Evolutionary conservation across 1,140 invertebrate genomes (phyloP).

Genomic region (Heliconius hermathena): DNA sequence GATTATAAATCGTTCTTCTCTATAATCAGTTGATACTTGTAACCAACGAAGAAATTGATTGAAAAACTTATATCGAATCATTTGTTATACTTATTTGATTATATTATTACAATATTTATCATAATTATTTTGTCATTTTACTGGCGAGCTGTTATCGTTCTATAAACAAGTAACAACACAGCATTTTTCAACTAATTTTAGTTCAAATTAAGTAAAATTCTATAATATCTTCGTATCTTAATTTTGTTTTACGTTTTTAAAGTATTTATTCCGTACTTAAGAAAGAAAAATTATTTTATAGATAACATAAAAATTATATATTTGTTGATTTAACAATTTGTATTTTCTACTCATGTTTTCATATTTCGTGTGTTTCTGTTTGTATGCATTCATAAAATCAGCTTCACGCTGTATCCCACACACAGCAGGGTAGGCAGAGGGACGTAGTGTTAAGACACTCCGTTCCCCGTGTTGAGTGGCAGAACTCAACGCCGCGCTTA

Average conservation of each 20-base stretch:
- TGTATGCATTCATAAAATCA: no score
- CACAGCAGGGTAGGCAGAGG: no score
- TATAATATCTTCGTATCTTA: no score
- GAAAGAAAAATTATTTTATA: no score
- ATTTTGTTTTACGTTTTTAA: background rate
- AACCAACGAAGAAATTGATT: background rate
- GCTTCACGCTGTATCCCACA: no score
- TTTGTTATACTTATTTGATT: background rate
- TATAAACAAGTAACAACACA: background rate
- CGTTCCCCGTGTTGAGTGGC: no score
- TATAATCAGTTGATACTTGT: background rate
- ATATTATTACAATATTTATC: background rate
- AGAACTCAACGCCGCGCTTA: no score
- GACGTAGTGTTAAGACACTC: no score
- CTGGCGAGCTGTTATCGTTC: background rate
- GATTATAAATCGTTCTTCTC: background rate
- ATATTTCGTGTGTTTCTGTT: background rate
- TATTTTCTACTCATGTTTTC: background rate
- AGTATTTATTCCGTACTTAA: background rate
- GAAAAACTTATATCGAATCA: background rate
- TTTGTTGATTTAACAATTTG: background rate
- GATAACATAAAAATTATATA: no score
- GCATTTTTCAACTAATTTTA: background rate
- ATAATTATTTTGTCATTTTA: background rate
- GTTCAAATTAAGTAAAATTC: no score